Evolutionary conservation across 2,797 vertebrate genomes (phyloP), one percentile per base, ranked within the genome.

Genomic region (Sebastes minor): DNA sequence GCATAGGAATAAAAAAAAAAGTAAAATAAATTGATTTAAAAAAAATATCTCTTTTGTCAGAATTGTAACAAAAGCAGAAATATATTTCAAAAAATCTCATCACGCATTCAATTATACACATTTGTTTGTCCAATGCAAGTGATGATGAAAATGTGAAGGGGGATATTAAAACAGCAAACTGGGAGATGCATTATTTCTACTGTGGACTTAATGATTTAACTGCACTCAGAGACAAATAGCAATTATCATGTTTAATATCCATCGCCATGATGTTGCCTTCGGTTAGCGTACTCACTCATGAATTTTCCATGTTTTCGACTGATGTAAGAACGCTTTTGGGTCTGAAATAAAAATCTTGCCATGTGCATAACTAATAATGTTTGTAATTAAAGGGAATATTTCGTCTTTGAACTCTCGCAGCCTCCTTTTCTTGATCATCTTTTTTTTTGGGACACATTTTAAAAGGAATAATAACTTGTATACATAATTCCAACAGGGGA

Each of bases 311-410:
- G 80, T 90, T 89, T 46, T 73, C 64, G 64, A 18, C 88, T 94
- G 92, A 93, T 92, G 93, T 91, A 95, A 95, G 76, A 94, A 75
- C 1, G 86, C 91, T 92, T 89, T 88, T 73, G 89, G 92, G 71
- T 83, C 83, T 94, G 94, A 92, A 94, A 94, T 94, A 78, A 92
- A 55, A 90, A 90, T 80, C 77, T 74, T 32, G 9, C 71, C 86
- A 59, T 88, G 86, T 92, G 90, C 89, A 91, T 90, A 74, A 90
- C 78, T 87, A 91, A 93, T 83, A 75, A 63, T 88, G 85, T 91
- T 93, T 90, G 83, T 90, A 78, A 92, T 86, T 90, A 86, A 85
- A 90, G 80, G 60, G 76, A 90, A 85, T 81, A 77, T 72, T 83
- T 82, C 16, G 64, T 89, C 86, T 93, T 88, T 92, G 85, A 93